phyloP scores from a whole-genome alignment of 2,888 invertebrate genomes.

The Pyrrhosoma nymphula region DNA sequence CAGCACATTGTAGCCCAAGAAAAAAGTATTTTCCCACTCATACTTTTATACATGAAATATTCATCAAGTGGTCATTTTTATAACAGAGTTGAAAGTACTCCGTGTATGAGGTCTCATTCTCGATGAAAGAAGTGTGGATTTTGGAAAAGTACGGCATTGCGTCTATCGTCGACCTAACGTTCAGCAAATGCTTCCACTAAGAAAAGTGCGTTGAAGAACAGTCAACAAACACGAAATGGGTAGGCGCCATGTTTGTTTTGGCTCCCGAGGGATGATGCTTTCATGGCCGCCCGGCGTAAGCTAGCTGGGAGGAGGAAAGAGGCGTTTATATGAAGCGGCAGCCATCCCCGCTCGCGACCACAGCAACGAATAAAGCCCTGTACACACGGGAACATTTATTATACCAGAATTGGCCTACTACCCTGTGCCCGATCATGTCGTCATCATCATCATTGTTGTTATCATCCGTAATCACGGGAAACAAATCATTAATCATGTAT shows the following conservation, averaged over 20 bases:
- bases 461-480: too few species aligned
- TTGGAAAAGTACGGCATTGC: background rate
- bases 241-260: constrained; percentile 31
- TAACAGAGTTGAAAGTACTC: background rate
- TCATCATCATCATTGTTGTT: too few species aligned
- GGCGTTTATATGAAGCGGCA: background rate
- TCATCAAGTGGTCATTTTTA: background rate
- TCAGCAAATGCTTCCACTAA: background rate
- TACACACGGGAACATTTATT: too few species aligned
- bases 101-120: background rate
- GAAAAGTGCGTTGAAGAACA: constrained; percentile 31
- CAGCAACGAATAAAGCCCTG: too few species aligned
- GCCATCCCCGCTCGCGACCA: background rate
- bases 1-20: background rate
- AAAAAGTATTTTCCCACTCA: background rate
- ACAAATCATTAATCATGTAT: too few species aligned
- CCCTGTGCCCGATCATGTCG: too few species aligned
- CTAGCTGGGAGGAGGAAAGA: background rate
- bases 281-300: constrained; percentile 10
- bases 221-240: constrained; percentile 39
- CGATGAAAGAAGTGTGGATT: background rate
- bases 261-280: background rate
- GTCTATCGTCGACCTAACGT: background rate
- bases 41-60: background rate
- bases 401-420: too few species aligned